Base-by-base conservation (phyloP, 2,797 vertebrate species). In the Rhyacichthys aspro region DNA sequence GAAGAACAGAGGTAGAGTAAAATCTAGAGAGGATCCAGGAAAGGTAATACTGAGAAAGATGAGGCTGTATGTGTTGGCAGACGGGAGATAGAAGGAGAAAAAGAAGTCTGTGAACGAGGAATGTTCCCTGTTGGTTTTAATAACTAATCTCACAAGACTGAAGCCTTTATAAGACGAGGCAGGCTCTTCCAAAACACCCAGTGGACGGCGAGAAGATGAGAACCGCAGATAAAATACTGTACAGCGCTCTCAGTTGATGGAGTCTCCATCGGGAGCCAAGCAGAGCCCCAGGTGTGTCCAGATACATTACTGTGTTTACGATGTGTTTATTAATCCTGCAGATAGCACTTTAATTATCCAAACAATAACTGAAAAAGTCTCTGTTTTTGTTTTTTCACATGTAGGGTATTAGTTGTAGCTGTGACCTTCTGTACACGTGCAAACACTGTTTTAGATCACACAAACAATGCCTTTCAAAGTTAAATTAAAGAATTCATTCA, bases 51-150 rank as follows among this genome's bases (percentile, higher is more conserved):
- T 33, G 59, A 23, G 41, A 59, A 42, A 41, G 55, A 41, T 41
- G 34, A n/a, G 14, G 7, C 28, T 60, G 63, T 55, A 18, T 70
- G 47, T 57, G 43, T 34, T 45, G 70, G 63, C 58, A 64, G 49
- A 46, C 16, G 32, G 38, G 60, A 55, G 44, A 57, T 14, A 45
- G 56, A 59, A 39, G 41, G 48, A 68, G 54, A 65, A 54, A 59
- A 63, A 66, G 60, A 68, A n/a, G 53, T 49, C 53, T 56, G 73
- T 56, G 54, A 63, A 56, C 8, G 42, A 59, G 62, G 69, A 78
- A 79, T 76, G 49, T 59, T 52, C 55, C 57, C 59, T 55, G 63
- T 78, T 76, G 72, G 61, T 72, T 76, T 81, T 75, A 75, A 77
- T 82, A 67, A 79, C 63, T 59, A 55, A 79, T 70, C 72, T 63